Evolutionary conservation across 1,140 invertebrate species (phyloP), one percentile per base, ranked within the genome.

Genomic region (Pinna nobilis): DNA sequence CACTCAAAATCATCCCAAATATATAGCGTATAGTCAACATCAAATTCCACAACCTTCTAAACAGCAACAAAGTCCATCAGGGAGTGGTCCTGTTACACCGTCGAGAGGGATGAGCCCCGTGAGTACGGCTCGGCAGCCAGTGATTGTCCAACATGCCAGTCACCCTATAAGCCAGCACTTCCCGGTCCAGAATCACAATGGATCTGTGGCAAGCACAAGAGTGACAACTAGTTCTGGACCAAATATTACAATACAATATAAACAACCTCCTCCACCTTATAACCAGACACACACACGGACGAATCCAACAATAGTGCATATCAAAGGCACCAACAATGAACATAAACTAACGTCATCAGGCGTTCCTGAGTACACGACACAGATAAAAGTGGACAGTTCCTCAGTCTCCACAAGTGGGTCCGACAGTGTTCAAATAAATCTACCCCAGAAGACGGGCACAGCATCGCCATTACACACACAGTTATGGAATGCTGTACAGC

Each of bases 401-500:
- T 44, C 39, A 44, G 39, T 44, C 9, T 44, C 39, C 9, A 11
- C 39, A n/a, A 23, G 15, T 51, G 25, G 30, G 7, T 32, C 61
- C 44, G 53, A 65, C 35, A 65, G 47, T 20, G 55, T 57, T 57
- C 55, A 57, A n/a, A 57, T 57, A 18, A 57, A 57, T 30, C 37
- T 57, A 57, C 55, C 55, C 20, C 61, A 65, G 33, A 59, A 28
- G 18, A 63, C 25, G 44, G 60, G 55, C 13, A 41, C 20, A 23
- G 33, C 32, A 15, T 23, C 28, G 69, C 86, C 51, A 73, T 82
- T 37, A 57, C 87, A 37, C 18, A 75, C 89, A 55, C 85, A 84
- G 44, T 85, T 88, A 3, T 89, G 88, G 86, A 84, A 79, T 33
- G 84, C 85, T 1, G 82, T 93, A 1, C 96, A 97, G 83, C 93